Evolutionary conservation across 2,797 vertebrate species (phyloP), one percentile per base, ranked within the genome.

Genomic region (Myotis planiceps): DNA sequence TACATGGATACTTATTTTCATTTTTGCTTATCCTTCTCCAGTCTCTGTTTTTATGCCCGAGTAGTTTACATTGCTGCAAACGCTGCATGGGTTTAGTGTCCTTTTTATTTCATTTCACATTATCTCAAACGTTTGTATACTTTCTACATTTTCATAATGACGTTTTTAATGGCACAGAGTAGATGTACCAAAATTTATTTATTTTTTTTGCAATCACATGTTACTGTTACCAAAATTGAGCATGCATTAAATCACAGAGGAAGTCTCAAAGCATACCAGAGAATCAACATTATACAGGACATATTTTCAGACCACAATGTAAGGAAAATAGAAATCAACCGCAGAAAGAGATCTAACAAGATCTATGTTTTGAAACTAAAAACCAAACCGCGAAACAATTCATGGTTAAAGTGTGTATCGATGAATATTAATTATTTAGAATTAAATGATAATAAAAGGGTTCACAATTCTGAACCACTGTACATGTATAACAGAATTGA

Each of bases 311-410:
- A 68, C 60, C 8, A 51, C 12, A 88, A 37, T 25, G 32, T 6
- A 32, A 94, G 69, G 72, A 93, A 91, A 76, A 58, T 71, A 95
- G 89, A 86, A 80, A 75, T 68, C 39, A 74, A 3, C 6, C 60
- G 42, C 60, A 89, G 87, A 88, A 89, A 87, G 55, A 74, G 8
- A 71, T 15, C 47, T 76, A 83, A 39, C 4, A 82, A 95, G 86
- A 69, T 14, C 47, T 66, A 9, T 53, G 21, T 42, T 71, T 93
- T 53, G 65, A 92, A 95, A 95, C n/a, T 47, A 66, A 79, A 95
- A 97, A 58, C 9, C 39, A 79, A 93, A 91, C 90, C 94, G 76
- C 47, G 71, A 96, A 97, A 96, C 91, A 95, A 96, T 86, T 92
- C 34, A 90, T 63, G 16, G n/a, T 51, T 86, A 92, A 92, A 79